Evolutionary conservation across 2,113 vertebrate species (phyloP).

Genomic region (Tautogolabrus adspersus): DNA sequence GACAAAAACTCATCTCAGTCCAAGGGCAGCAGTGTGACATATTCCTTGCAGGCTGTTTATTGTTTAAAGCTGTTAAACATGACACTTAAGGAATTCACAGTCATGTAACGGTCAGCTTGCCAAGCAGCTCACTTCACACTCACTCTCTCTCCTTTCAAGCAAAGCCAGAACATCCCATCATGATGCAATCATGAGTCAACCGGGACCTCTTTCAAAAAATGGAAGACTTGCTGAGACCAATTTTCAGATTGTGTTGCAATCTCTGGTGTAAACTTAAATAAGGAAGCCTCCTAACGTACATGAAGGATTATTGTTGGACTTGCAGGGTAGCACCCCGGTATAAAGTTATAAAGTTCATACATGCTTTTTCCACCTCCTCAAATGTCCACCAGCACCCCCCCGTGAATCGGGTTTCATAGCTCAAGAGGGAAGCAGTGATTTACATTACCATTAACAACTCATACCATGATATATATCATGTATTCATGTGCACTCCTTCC

Average conservation of each 20-base stretch:
- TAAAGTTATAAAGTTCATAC: not conserved
- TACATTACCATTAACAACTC: conserved; percentile 1
- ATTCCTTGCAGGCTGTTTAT: conserved; percentile 43
- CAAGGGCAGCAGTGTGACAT: conserved; percentile 44
- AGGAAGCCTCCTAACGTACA: not conserved
- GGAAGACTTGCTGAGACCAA: not conserved
- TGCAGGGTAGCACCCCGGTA: not conserved
- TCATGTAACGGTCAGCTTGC: conserved; percentile 26
- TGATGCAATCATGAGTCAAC: conserved; percentile 9
- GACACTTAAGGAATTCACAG: conserved; percentile 22
- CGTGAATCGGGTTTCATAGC: conserved; percentile 27
- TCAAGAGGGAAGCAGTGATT: conserved; percentile 28
- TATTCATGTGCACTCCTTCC: not conserved
- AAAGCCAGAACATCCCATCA: not conserved
- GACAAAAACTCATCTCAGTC: conserved; percentile 20
- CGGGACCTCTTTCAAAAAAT: not conserved
- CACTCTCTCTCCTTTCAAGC: not conserved
- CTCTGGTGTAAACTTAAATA: not conserved
- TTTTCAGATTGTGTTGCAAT: not conserved
- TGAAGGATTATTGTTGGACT: not conserved
- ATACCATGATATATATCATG: conserved; percentile 11
- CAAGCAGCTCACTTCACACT: conserved; percentile 22
- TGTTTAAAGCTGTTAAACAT: conserved; percentile 25
- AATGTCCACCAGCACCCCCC: not conserved
- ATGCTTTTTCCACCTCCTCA: not conserved